These are phyloP conservation scores for Clamator glandarius DNA, from an alignment of 2,797 vertebrate species.

Conservation along the genomic window DNA sequence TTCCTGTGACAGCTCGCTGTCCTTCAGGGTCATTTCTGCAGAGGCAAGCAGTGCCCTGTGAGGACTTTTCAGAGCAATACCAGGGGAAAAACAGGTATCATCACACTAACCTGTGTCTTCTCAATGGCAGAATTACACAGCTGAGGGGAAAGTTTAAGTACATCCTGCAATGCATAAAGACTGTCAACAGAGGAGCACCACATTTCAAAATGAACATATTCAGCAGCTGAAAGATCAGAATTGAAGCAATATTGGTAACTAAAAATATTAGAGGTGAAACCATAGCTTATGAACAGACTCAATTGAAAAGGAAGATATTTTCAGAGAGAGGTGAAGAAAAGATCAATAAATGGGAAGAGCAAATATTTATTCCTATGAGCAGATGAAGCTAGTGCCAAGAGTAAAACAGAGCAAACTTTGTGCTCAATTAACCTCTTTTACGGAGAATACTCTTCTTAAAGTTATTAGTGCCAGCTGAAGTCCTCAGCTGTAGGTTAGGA, in stretches of 20 bases:
- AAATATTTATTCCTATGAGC: constrained; percentile 14
- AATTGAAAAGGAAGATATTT: background rate
- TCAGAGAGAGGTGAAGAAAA: background rate
- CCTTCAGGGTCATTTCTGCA: background rate
- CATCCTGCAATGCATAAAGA: background rate
- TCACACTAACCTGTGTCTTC: background rate
- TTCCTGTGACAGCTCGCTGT: background rate
- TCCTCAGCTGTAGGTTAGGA: background rate
- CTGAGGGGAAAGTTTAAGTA: background rate
- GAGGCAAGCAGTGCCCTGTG: fast-evolving
- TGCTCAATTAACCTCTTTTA: background rate
- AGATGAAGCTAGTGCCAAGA: background rate
- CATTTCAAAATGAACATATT: background rate
- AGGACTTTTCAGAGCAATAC: background rate
- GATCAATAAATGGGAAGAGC: background rate
- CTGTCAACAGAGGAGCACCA: background rate
- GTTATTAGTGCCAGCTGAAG: background rate
- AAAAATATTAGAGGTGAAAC: background rate
- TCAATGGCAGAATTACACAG: background rate
- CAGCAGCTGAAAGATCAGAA: background rate
- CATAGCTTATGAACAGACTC: background rate
- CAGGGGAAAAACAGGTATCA: background rate
- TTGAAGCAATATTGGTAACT: background rate
- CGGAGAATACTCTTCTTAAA: background rate
- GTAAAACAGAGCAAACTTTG: background rate